These are phyloP conservation scores for Eulemur rubriventer DNA, from an alignment of 2,797 vertebrate species.

Conservation along the genomic window DNA sequence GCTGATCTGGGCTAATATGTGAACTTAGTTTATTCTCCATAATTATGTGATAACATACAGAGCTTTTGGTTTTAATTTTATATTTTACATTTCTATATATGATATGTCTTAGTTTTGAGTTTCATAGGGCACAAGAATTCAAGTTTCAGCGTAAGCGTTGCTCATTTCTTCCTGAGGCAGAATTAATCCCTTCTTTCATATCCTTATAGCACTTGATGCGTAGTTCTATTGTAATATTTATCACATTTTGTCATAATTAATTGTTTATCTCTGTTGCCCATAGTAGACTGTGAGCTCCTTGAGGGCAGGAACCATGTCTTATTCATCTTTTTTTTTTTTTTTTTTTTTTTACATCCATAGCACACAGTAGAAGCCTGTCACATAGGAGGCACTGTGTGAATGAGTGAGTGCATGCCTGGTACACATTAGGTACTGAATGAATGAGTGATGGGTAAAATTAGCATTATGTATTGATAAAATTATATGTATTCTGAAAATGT, in stretches of 20 bases:
- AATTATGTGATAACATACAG: slow-evolving; percentile 11
- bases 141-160: slow-evolving; percentile 20
- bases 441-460: slow-evolving; percentile 46
- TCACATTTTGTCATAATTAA: slow-evolving; percentile 52
- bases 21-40: slow-evolving; percentile 44
- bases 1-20: slow-evolving; percentile 50
- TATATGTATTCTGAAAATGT: slow-evolving; percentile 64
- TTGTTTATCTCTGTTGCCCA: slow-evolving; percentile 44
- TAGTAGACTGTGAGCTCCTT: slow-evolving; percentile 78
- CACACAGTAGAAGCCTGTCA: slow-evolving; percentile 34
- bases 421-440: slow-evolving; percentile 35
- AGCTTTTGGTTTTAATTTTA: slow-evolving; percentile 54
- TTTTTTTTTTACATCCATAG: slow-evolving; percentile 21
- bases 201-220: slow-evolving; percentile 32
- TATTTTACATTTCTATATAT: slow-evolving; percentile 36
- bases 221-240: slow-evolving; percentile 47
- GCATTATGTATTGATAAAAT: slow-evolving; percentile 48
- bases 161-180: slow-evolving; percentile 52
- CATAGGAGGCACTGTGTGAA: slow-evolving; percentile 42
- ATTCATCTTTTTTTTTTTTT: not conserved
- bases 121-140: slow-evolving; percentile 19
- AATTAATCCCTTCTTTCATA: slow-evolving; percentile 49
- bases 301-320: slow-evolving; percentile 67
- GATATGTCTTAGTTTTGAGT: slow-evolving; percentile 43
- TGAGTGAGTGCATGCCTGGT: slow-evolving; percentile 20